Conservation (phyloP, 2,888 invertebrate genomes). For the Drosophila leonis region DNA sequence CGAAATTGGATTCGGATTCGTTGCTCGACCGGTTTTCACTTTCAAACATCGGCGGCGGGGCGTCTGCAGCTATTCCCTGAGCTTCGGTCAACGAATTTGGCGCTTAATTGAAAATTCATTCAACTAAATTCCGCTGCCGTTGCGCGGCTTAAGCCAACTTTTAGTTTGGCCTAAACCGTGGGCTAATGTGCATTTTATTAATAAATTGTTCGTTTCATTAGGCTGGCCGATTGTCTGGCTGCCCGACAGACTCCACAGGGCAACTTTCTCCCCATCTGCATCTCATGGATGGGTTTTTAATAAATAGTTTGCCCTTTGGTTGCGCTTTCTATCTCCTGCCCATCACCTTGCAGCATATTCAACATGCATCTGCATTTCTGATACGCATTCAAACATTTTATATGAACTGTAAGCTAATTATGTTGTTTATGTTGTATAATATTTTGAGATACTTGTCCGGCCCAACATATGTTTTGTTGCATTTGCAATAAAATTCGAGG, state of each 20-base stretch:
- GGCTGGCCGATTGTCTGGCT: slow-evolving; percentile 25
- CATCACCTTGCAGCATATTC: slow-evolving; percentile 32
- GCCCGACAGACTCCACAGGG: slow-evolving; percentile 35
- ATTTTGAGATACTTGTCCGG: slow-evolving; percentile 63
- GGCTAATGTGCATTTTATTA: slow-evolving; percentile 77
- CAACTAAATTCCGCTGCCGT: slow-evolving; percentile 60
- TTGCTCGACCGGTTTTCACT: slow-evolving; percentile 67
- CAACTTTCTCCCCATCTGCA: slow-evolving; percentile 69
- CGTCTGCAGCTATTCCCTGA: slow-evolving; percentile 56
- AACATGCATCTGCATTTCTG: slow-evolving; percentile 23
- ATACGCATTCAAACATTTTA: slow-evolving; percentile 49
- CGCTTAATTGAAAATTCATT: slow-evolving; percentile 80
- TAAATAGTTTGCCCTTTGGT: slow-evolving; percentile 62
- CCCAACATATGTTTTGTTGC: slow-evolving; percentile 64
- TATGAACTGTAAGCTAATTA: slow-evolving; percentile 65
- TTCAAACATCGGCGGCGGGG: slow-evolving; percentile 59
- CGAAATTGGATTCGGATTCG: slow-evolving; percentile 28
- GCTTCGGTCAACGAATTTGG: slow-evolving; percentile 52
- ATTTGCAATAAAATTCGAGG: slow-evolving; percentile 34
- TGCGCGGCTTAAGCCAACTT: slow-evolving; percentile 14
- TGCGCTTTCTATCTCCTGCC: slow-evolving; percentile 60
- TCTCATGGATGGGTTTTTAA: slow-evolving; percentile 60
- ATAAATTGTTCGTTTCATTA: slow-evolving; percentile 79
- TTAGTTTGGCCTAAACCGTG: slow-evolving; percentile 59
- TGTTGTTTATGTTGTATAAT: slow-evolving; percentile 77